Evolutionary conservation across 2,113 vertebrate species (phyloP).

Genomic region (Gobio gobio): DNA sequence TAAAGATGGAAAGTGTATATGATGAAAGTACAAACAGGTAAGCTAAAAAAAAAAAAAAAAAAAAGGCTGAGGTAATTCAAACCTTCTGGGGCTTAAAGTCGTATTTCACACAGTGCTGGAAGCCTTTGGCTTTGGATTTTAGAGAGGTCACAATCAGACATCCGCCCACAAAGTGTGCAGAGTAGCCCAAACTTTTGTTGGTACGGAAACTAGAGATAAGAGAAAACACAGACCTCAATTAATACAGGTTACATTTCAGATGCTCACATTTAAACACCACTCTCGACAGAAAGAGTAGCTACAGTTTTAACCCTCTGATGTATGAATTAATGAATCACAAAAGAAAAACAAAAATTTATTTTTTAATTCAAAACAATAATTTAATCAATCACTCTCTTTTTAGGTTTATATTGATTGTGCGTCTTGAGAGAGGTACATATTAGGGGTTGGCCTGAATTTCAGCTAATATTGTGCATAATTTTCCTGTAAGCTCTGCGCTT

Average conservation of each 20-base stretch:
- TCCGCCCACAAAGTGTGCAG: constrained; percentile 95
- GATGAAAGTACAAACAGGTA: background rate
- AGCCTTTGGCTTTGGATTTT: constrained; percentile 98
- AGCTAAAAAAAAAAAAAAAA: background rate
- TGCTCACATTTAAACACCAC: constrained; percentile 23
- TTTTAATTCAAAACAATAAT: background rate
- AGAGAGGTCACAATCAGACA: constrained; percentile 96
- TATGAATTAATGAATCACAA: background rate
- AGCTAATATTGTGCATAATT: too few relatives aligned
- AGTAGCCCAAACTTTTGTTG: constrained; percentile 97
- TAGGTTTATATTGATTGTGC: background rate
- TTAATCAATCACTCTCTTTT: background rate
- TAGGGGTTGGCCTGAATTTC: too few relatives aligned
- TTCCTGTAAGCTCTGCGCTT: too few relatives aligned
- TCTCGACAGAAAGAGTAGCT: background rate
- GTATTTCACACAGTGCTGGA: constrained; percentile 98
- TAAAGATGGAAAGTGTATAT: background rate
- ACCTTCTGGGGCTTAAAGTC: constrained; percentile 99
- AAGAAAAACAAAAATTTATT: too few relatives aligned
- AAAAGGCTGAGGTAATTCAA: constrained; percentile 27
- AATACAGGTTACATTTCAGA: background rate
- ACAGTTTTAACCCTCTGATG: background rate
- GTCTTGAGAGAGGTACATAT: background rate
- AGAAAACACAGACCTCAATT: constrained; percentile 3
- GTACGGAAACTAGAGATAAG: constrained; percentile 88